Conservation (phyloP, 92 coral and sea anemone species). For the Desmophyllum pertusum region DNA sequence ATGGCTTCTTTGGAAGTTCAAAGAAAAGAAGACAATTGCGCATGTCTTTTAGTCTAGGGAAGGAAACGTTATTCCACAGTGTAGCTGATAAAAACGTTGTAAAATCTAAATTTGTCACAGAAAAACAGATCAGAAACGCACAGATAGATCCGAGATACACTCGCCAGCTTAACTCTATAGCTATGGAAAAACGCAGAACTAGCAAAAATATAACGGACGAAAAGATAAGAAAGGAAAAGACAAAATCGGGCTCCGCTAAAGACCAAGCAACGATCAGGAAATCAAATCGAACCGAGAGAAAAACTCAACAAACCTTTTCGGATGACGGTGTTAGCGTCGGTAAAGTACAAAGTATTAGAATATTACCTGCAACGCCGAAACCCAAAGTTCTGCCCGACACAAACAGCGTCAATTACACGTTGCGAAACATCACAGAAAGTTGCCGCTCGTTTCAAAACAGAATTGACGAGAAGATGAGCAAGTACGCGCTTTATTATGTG, state of each 20-base stretch:
- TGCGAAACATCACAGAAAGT: constrained; percentile 50
- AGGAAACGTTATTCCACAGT: too few relatives aligned
- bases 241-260: not conserved
- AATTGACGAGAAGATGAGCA: constrained; percentile 73
- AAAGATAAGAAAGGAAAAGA: not conserved
- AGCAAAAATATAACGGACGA: not conserved
- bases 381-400: constrained; percentile 18
- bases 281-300: not conserved
- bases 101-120: not conserved
- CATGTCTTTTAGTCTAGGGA: not conserved
- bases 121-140: not conserved
- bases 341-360: constrained; percentile 14
- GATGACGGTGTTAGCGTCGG: constrained; percentile 3
- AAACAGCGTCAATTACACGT: constrained; percentile 38
- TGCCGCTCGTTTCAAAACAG: constrained; percentile 54
- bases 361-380: constrained; percentile 10
- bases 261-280: not conserved
- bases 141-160: not conserved
- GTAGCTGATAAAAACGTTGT: not conserved
- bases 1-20: not conserved
- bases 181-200: not conserved
- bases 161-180: not conserved
- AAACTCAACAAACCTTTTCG: not conserved
- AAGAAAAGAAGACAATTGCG: not conserved
- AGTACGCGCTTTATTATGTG: constrained; percentile 78